These are phyloP conservation scores for Verasper variegatus DNA, from an alignment of 2,113 vertebrate genomes.

Conservation along the genomic window DNA sequence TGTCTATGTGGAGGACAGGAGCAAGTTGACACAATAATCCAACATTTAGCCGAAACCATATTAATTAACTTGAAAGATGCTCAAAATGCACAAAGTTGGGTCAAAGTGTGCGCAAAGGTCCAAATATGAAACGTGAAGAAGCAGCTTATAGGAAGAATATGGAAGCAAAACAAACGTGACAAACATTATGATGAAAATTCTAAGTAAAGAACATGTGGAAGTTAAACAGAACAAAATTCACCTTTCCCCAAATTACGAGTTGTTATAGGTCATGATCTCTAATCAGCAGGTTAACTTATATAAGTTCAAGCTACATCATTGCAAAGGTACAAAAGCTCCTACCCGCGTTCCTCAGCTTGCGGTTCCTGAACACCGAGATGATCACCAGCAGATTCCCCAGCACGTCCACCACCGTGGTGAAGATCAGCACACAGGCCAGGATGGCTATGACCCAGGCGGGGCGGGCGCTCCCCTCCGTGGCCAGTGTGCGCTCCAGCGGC, in stretches of 20 bases:
- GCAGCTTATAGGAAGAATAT: background rate
- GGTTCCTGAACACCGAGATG: constrained; percentile 89
- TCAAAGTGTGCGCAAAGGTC: background rate
- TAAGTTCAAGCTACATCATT: no score
- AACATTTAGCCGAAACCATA: no score
- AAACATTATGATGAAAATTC: background rate
- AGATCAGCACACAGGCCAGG: constrained; percentile 87
- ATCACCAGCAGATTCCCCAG: constrained; percentile 90
- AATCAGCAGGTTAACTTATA: no score
- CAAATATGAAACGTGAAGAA: background rate
- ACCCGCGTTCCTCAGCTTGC: constrained; percentile 90
- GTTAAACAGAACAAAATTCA: background rate
- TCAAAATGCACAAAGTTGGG: background rate
- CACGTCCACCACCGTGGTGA: constrained; percentile 90
- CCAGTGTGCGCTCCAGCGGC: constrained; percentile 66
- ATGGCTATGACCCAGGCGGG: constrained; percentile 86
- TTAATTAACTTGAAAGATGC: background rate
- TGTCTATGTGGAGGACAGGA: no score
- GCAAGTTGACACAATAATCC: no score
- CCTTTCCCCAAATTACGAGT: no score
- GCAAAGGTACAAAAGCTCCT: constrained; percentile 51
- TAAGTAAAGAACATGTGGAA: no score
- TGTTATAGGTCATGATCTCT: no score
- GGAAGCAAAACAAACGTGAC: background rate
- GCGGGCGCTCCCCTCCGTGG: constrained; percentile 64